phyloP scores from a whole-genome alignment of 2,888 invertebrate species.

The Pyralis farinalis region DNA sequence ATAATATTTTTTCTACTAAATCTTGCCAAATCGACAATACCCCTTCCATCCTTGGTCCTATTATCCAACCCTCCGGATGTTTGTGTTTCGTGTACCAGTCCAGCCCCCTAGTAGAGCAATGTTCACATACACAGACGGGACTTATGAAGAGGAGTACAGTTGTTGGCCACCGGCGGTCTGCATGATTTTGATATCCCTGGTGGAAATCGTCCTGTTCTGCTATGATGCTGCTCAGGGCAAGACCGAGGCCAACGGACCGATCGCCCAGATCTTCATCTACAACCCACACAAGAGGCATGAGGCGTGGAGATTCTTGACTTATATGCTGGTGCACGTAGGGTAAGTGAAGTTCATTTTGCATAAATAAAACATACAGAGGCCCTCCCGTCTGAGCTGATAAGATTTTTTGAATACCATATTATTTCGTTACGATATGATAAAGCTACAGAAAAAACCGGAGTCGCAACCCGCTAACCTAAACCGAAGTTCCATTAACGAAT shows the following conservation, averaged over 20 bases:
- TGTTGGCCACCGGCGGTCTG: slow-evolving; percentile 96
- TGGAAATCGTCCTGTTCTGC: slow-evolving; percentile 90
- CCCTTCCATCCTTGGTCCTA: too few species aligned
- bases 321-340: slow-evolving; percentile 98
- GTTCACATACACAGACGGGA: slow-evolving; percentile 83
- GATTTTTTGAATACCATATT: too few species aligned
- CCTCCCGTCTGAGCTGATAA: too few species aligned
- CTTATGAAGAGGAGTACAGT: slow-evolving; percentile 94
- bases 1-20: too few species aligned
- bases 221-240: slow-evolving; percentile 71
- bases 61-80: slow-evolving; percentile 23
- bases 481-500: too few species aligned
- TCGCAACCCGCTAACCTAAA: too few species aligned
- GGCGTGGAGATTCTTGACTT: slow-evolving; percentile 96
- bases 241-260: slow-evolving; percentile 84
- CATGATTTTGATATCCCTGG: slow-evolving; percentile 93
- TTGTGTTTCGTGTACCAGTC: slow-evolving; percentile 53
- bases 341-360: slow-evolving; percentile 71
- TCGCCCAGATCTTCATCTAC: slow-evolving; percentile 92
- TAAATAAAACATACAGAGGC: too few species aligned
- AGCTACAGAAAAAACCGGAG: too few species aligned
- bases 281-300: slow-evolving; percentile 92
- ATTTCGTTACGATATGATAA: too few species aligned
- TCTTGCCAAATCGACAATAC: background rate
- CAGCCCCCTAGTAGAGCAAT: slow-evolving; percentile 49